Evolutionary conservation across 2,113 vertebrate species (phyloP).

Genomic region (Pyrgilauda ruficollis): DNA sequence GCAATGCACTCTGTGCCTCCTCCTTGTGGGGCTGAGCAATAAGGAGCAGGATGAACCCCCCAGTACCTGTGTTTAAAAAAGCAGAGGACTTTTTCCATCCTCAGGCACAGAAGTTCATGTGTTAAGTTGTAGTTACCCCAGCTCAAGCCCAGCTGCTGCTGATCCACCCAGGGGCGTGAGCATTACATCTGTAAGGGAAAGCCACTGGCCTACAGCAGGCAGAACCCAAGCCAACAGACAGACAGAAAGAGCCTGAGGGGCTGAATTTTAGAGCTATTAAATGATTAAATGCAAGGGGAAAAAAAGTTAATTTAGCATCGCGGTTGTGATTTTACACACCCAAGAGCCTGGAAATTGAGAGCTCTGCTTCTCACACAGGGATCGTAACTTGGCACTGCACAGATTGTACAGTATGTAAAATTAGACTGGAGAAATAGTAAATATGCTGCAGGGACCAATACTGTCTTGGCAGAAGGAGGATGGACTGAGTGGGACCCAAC

Average conservation of each 20-base stretch:
- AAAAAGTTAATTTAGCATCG: conserved; percentile 58
- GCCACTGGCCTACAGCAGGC: conserved; percentile 57
- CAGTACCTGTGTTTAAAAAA: neutral
- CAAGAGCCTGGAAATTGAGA: conserved; percentile 64
- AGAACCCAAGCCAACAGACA: conserved; percentile 54
- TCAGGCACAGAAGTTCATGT: neutral
- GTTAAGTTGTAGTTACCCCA: neutral
- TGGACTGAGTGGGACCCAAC: conserved; percentile 66
- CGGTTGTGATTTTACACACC: conserved; percentile 68
- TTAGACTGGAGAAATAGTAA: conserved; percentile 56
- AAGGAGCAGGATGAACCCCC: neutral
- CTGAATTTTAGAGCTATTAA: conserved; percentile 71
- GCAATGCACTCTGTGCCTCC: neutral
- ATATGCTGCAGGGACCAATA: conserved; percentile 62
- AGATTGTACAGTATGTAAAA: conserved; percentile 67
- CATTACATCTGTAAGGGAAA: conserved; percentile 28
- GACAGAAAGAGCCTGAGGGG: conserved; percentile 59
- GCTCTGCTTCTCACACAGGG: conserved; percentile 48
- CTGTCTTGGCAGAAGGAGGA: conserved; percentile 67
- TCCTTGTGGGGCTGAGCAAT: rapidly evolving
- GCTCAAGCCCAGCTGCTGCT: conserved; percentile 38
- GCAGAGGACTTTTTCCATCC: neutral
- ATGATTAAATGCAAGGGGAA: conserved; percentile 52
- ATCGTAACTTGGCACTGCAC: conserved; percentile 58
- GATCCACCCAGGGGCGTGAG: conserved; percentile 34